Conservation (phyloP, 2,797 vertebrate species). For the Danio choprae region DNA sequence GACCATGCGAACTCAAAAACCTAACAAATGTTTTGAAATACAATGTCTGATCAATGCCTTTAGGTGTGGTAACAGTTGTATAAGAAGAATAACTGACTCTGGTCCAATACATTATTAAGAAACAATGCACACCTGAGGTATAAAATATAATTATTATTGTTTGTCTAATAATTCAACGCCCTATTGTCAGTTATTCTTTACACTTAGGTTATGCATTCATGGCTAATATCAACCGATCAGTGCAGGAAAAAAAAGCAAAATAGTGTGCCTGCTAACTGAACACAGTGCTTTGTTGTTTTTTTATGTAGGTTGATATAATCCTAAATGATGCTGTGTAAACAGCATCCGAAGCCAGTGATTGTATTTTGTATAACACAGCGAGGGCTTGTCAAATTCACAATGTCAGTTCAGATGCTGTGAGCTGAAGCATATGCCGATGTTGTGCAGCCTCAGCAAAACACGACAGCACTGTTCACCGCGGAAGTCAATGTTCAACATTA, state of each 20-base stretch:
- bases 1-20: too few species aligned
- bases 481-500: background rate
- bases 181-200: too few species aligned
- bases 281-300: background rate
- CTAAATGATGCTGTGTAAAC: background rate
- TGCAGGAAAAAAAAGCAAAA: background rate
- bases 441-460: constrained; percentile 11
- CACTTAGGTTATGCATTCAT: constrained; percentile 16
- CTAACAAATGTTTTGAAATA: too few species aligned
- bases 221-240: background rate
- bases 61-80: too few species aligned
- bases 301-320: background rate
- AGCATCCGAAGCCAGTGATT: background rate
- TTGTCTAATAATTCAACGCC: too few species aligned
- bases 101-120: too few species aligned
- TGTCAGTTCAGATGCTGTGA: constrained; percentile 1
- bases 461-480: background rate
- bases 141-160: too few species aligned
- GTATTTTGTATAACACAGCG: constrained; percentile 1
- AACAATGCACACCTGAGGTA: too few species aligned
- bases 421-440: background rate
- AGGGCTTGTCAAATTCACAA: constrained; percentile 9
- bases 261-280: background rate
- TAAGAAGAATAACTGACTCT: too few species aligned
- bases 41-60: too few species aligned